Percentiles rank a stretch among this genome's conserved stretches.
Conservation (phyloP, 2,113 vertebrate species). For the Sylvietta virens region DNA sequence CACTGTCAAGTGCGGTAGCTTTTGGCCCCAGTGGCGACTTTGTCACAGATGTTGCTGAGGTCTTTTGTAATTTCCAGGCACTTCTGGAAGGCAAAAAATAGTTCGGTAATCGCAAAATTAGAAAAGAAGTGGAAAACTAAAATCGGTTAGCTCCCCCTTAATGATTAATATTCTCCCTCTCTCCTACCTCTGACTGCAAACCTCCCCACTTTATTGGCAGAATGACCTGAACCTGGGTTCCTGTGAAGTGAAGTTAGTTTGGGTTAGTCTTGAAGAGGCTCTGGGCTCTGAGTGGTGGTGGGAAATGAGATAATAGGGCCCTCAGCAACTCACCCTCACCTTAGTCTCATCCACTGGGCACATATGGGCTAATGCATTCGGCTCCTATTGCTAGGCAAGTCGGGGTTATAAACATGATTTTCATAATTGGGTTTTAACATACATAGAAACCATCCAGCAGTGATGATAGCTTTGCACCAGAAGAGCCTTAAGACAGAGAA, state of each 20-base stretch:
- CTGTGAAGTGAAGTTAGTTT: neutral
- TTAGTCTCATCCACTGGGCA: neutral
- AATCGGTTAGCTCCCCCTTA: neutral
- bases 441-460: constrained; percentile 1
- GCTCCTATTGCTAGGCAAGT: neutral
- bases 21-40: neutral
- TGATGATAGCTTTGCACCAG: neutral
- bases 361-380: neutral
- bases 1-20: neutral
- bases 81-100: neutral
- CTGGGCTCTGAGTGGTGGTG: neutral
- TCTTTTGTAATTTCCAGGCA: neutral
- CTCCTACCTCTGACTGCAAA: neutral
- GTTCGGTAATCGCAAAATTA: neutral
- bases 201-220: neutral
- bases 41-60: neutral
- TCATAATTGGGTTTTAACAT: constrained; percentile 46
- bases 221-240: neutral
- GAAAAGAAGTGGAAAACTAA: neutral
- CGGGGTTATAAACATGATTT: constrained; percentile 6
- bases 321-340: neutral
- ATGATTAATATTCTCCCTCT: neutral
- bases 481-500: constrained; percentile 58
- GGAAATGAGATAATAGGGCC: neutral
- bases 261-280: neutral